Conservation (phyloP, 1,140 invertebrate species). For the Psilanteris sp. region DNA sequence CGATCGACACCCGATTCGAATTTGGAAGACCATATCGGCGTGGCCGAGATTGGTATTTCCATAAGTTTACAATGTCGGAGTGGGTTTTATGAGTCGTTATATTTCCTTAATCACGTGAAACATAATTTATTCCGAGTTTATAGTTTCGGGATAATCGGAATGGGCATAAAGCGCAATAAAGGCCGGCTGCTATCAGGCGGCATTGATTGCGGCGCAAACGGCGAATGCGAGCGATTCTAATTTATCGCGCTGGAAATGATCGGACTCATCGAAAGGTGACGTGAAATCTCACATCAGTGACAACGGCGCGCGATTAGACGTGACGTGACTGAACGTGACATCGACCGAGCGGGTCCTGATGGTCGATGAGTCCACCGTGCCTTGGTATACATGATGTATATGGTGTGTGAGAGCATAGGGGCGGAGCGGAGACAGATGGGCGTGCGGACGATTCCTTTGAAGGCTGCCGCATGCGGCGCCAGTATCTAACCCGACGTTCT, state of each 20-base stretch:
- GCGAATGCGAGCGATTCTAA: constrained; percentile 53
- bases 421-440: constrained; percentile 80
- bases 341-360: constrained; percentile 57
- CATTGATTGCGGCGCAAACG: no score
- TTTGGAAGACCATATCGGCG: no score
- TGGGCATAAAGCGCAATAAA: constrained; percentile 2
- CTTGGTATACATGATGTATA: constrained; percentile 76
- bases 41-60: no score
- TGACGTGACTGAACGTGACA: constrained; percentile 63
- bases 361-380: constrained; percentile 69
- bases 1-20: no score
- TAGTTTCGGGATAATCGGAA: constrained; percentile 22
- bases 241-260: constrained; percentile 25
- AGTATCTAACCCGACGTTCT: constrained; percentile 68
- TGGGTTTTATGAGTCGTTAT: constrained; percentile 26
- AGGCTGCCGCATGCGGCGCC: constrained; percentile 79
- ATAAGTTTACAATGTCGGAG: constrained; percentile 5
- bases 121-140: constrained; percentile 26
- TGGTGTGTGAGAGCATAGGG: constrained; percentile 78
- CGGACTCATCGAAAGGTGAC: constrained; percentile 42
- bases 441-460: constrained; percentile 79
- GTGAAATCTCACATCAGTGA: constrained; percentile 56
- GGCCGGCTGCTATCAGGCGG: no score
- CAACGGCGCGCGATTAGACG: constrained; percentile 48
- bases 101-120: constrained; percentile 34